Conservation (phyloP, 2,797 vertebrate species). For the Staurois parvus region DNA sequence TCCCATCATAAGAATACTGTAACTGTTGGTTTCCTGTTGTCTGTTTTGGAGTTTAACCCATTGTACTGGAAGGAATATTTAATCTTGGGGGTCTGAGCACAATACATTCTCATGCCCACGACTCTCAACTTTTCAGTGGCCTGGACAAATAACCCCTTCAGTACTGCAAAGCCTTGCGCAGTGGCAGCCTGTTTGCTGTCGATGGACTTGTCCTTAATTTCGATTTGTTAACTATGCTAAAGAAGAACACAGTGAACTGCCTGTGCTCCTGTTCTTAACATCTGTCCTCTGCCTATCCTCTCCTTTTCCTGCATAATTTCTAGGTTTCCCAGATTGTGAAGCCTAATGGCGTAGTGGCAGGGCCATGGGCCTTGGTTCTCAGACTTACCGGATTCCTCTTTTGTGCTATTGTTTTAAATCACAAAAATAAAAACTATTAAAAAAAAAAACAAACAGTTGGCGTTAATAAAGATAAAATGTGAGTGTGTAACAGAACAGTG, state of each 20-base stretch:
- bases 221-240: constrained; percentile 36
- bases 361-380: constrained; percentile 44
- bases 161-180: constrained; percentile 31
- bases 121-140: constrained; percentile 33
- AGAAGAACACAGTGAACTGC: constrained; percentile 24
- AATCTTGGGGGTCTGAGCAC: constrained; percentile 10
- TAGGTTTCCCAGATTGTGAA: constrained; percentile 50
- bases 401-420: constrained; percentile 62
- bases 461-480: constrained; percentile 59
- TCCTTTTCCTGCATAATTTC: constrained; percentile 26
- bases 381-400: constrained; percentile 51
- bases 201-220: constrained; percentile 35
- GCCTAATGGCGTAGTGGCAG: constrained; percentile 47
- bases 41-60: constrained; percentile 32
- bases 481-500: constrained; percentile 41
- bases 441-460: constrained; percentile 22
- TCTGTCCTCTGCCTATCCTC: not conserved
- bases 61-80: constrained; percentile 47
- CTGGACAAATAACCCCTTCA: constrained; percentile 16
- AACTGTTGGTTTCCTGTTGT: constrained; percentile 50
- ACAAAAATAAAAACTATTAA: constrained; percentile 16
- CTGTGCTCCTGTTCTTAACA: not conserved
- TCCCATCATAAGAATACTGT: constrained; percentile 34
- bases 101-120: constrained; percentile 15
- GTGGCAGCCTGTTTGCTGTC: constrained; percentile 10